Evolutionary conservation across 2,888 invertebrate species (phyloP).

Genomic region (Epinotia ramella): DNA sequence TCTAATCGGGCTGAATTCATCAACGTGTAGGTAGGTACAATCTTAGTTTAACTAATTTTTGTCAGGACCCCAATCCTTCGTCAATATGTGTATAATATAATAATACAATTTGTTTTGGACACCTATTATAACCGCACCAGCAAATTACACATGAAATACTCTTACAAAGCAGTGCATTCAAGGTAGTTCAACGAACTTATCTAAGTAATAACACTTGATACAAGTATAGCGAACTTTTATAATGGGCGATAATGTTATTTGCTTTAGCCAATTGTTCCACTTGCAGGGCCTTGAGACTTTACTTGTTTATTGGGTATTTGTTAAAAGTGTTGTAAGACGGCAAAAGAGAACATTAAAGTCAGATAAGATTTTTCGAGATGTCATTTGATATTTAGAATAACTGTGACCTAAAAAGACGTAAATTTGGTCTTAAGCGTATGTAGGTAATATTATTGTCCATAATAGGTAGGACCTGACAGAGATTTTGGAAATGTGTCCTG

Average conservation of each 20-base stretch:
- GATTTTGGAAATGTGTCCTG: too few species aligned
- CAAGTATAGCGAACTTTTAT: conserved; percentile 36
- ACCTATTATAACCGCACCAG: background rate
- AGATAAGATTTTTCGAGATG: conserved; percentile 18
- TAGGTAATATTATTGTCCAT: too few species aligned
- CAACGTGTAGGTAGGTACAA: too few species aligned
- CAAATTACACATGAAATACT: background rate
- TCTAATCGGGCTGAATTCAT: too few species aligned
- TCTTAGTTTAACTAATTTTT: too few species aligned
- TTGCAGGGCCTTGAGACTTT: conserved; percentile 33
- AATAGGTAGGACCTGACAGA: too few species aligned
- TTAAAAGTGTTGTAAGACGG: conserved; percentile 21
- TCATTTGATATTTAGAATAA: conserved; percentile 16
- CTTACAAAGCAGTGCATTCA: background rate
- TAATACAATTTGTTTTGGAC: too few species aligned
- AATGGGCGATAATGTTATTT: conserved; percentile 38
- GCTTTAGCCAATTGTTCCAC: conserved; percentile 32
- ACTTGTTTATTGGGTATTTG: conserved; percentile 22
- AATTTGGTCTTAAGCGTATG: too few species aligned
- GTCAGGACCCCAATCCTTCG: too few species aligned
- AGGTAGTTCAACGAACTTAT: conserved; percentile 30
- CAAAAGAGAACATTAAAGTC: conserved; percentile 30
- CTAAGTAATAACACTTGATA: conserved; percentile 15
- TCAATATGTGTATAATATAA: too few species aligned
- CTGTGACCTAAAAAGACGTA: background rate